A percentile compares a stretch with the other conserved stretches of the same genome.
Evolutionary conservation across 2,888 invertebrate genomes (phyloP).

Genomic region (Caenorhabditis panamensis): DNA sequence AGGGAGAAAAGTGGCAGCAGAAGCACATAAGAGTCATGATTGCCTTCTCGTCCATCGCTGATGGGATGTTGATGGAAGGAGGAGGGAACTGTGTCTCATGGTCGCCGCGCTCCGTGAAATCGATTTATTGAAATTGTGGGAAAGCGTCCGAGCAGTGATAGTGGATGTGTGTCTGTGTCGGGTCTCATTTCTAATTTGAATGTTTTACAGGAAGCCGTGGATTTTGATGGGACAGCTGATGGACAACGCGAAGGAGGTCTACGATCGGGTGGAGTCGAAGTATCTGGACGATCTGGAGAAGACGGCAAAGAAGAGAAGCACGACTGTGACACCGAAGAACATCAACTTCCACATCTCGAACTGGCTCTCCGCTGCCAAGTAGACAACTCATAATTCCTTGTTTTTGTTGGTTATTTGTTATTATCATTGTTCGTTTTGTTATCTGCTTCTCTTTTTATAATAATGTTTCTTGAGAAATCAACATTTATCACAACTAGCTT

Average conservation of each 20-base stretch:
- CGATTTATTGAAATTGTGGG: slow-evolving; percentile 25
- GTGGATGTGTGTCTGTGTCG: no score
- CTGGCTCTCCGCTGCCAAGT: slow-evolving; percentile 48
- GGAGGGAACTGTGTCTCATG: slow-evolving; percentile 7
- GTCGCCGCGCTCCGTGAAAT: not conserved
- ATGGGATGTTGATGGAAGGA: slow-evolving; percentile 12
- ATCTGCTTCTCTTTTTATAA: slow-evolving; percentile 4
- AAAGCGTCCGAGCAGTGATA: not conserved
- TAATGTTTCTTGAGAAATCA: slow-evolving; percentile 7
- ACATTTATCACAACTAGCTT: slow-evolving; percentile 74
- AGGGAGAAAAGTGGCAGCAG: slow-evolving; percentile 1
- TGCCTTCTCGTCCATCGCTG: slow-evolving; percentile 7
- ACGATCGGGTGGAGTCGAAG: slow-evolving; percentile 58
- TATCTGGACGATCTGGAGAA: slow-evolving; percentile 65
- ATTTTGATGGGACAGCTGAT: slow-evolving; percentile 55
- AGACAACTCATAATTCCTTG: not conserved
- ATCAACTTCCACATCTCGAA: slow-evolving; percentile 61
- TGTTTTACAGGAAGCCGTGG: slow-evolving; percentile 65
- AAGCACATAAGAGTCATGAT: slow-evolving; percentile 9
- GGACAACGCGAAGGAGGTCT: slow-evolving; percentile 48
- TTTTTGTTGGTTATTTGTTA: slow-evolving; percentile 15
- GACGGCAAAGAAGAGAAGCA: slow-evolving; percentile 52
- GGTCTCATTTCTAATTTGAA: not conserved
- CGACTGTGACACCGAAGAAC: slow-evolving; percentile 38
- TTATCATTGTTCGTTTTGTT: slow-evolving; percentile 22